phyloP scores from a whole-genome alignment of 2,113 vertebrate species.

The Thamnophis sirtalis region DNA sequence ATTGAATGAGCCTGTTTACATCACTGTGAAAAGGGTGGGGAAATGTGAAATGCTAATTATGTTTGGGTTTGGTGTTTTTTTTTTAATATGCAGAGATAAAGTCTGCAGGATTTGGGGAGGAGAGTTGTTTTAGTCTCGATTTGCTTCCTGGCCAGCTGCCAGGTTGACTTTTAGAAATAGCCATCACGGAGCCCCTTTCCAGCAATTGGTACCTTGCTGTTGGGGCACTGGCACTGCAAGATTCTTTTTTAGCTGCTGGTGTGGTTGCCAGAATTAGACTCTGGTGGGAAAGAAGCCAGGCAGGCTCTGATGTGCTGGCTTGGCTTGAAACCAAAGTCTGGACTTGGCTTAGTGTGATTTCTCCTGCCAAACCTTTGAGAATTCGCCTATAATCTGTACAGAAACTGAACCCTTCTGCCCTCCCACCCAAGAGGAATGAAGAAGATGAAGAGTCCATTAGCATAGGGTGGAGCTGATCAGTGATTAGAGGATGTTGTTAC shows the following conservation, averaged over 20 bases:
- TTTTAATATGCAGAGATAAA: not conserved
- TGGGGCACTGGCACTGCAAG: not conserved
- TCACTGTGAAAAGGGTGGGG: not conserved
- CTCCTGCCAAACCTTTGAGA: constrained; percentile 33
- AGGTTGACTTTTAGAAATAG: not conserved
- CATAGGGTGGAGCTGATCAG: not conserved
- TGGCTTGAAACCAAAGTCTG: not conserved
- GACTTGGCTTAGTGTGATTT: constrained; percentile 28
- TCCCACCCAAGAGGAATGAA: not conserved
- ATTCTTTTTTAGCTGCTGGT: not conserved
- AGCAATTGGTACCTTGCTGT: not conserved
- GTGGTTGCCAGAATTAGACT: not conserved
- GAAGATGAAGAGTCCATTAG: not conserved
- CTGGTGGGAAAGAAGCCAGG: rapidly evolving
- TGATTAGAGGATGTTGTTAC: not conserved
- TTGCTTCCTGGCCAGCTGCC: not conserved
- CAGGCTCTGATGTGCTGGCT: rapidly evolving
- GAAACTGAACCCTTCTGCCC: not conserved
- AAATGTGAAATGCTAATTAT: not conserved
- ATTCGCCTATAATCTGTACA: not conserved
- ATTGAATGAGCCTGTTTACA: not conserved
- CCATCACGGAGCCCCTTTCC: not conserved
- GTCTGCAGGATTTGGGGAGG: not conserved
- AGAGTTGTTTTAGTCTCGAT: not conserved
- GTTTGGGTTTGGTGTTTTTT: not conserved